These are phyloP conservation scores for Drosophila ochracea DNA, from an alignment of 2,888 invertebrate genomes.

Conservation along the genomic window DNA sequence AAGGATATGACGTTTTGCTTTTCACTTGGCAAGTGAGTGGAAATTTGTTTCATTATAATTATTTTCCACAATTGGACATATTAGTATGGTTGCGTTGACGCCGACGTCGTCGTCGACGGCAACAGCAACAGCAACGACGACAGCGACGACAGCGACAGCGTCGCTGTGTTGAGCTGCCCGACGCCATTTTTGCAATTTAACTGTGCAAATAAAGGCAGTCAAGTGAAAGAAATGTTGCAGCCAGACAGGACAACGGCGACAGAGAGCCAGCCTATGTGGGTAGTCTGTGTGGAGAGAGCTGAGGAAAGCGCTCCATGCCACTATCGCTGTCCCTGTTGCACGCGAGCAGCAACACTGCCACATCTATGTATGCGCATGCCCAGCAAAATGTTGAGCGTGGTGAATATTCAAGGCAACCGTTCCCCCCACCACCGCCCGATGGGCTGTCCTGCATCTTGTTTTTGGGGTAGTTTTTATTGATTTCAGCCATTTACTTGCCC, in stretches of 20 bases:
- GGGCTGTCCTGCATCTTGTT: constrained; percentile 8
- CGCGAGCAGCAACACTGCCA: constrained; percentile 8
- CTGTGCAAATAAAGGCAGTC: constrained; percentile 72
- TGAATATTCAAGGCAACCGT: constrained; percentile 46
- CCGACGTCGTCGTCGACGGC: constrained; percentile 4
- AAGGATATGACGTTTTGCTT: constrained; percentile 81
- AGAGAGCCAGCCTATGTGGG: constrained; percentile 14
- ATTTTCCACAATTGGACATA: constrained; percentile 86
- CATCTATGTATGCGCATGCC: constrained; percentile 50
- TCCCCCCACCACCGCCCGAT: constrained; percentile 7
- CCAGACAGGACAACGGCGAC: constrained; percentile 44
- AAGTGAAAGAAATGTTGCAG: constrained; percentile 62
- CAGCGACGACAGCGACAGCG: constrained; percentile 15
- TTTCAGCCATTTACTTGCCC: constrained; percentile 57
- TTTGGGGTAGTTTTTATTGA: constrained; percentile 76
- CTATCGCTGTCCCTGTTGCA: constrained; percentile 53
- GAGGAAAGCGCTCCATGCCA: constrained; percentile 21
- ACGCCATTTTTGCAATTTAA: constrained; percentile 78
- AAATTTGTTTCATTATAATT: constrained; percentile 86
- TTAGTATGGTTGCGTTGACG: constrained; percentile 84
- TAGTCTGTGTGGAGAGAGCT: constrained; percentile 21
- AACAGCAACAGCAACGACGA: constrained; percentile 2
- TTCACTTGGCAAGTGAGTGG: constrained; percentile 83
- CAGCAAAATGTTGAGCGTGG: constrained; percentile 51
- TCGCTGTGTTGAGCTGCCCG: constrained; percentile 22